Evolutionary conservation across 2,113 vertebrate species (phyloP).

Genomic region (Muntiacus muntjak): DNA sequence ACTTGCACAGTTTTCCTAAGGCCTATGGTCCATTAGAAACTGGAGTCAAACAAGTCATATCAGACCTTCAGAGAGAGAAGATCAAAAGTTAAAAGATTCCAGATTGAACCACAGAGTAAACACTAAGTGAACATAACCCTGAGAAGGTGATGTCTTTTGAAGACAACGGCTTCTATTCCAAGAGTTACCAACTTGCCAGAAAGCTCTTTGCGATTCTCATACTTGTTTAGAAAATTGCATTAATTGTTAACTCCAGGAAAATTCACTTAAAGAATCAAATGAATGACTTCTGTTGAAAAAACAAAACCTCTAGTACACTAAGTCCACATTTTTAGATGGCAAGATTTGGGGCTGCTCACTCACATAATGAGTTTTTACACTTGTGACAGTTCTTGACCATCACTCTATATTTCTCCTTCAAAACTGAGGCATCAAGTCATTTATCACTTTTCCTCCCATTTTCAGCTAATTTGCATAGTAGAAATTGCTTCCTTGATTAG

Average conservation of each 20-base stretch:
- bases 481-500: not conserved
- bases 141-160: not conserved
- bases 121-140: not conserved
- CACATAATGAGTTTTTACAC: not conserved
- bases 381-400: not conserved
- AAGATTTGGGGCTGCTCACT: not conserved
- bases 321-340: not conserved
- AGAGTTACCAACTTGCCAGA: not conserved
- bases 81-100: not conserved
- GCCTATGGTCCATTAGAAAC: not conserved
- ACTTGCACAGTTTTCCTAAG: not conserved
- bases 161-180: not conserved
- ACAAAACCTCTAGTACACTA: not conserved
- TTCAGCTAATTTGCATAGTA: not conserved
- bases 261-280: not conserved
- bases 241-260: not conserved
- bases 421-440: not conserved
- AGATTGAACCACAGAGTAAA: not conserved
- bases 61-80: not conserved
- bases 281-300: not conserved
- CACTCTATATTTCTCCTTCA: not conserved
- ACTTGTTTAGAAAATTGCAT: not conserved
- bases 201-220: not conserved
- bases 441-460: not conserved
- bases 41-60: not conserved